Evolutionary conservation across 2,888 invertebrate species (phyloP).

Genomic region (Philhelius pedissequus): DNA sequence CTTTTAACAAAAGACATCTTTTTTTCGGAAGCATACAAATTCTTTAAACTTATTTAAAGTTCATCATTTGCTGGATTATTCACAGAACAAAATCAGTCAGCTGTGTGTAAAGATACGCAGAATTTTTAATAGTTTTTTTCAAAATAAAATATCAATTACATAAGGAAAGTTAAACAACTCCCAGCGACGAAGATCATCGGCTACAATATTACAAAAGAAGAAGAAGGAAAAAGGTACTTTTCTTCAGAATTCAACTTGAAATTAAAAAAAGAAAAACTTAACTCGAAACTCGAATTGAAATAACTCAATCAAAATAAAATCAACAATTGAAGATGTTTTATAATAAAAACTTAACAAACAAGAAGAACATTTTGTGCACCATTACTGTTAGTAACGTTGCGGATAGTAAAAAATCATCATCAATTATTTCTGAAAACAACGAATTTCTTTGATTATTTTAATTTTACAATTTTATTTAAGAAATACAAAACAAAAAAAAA

Average conservation of each 20-base stretch:
- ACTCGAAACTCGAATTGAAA: neutral
- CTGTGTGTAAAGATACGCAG: constrained; percentile 17
- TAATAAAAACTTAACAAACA: constrained; percentile 45
- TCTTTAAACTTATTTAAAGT: constrained; percentile 36
- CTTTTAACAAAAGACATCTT: neutral
- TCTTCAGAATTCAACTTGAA: neutral
- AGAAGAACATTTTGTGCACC: constrained; percentile 49
- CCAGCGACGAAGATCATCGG: neutral
- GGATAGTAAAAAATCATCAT: constrained; percentile 60
- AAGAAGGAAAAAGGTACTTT: constrained; percentile 1
- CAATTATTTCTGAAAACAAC: constrained; percentile 60
- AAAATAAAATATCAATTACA: constrained; percentile 12
- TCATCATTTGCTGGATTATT: neutral
- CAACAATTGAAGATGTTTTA: constrained; percentile 63
- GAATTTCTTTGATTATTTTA: constrained; percentile 67
- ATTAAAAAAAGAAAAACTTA: neutral
- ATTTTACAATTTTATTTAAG: neutral
- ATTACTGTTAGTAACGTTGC: constrained; percentile 1
- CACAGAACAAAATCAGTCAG: constrained; percentile 42
- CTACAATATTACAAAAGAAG: constrained; percentile 5
- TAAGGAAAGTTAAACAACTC: constrained; percentile 6
- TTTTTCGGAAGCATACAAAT: neutral
- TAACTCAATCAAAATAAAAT: constrained; percentile 30
- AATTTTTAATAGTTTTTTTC: neutral
- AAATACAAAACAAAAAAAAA: neutral